Evolutionary conservation across 2,113 vertebrate genomes (phyloP), one percentile per base, ranked within the genome.

Genomic region (Poeciliopsis retropinna): DNA sequence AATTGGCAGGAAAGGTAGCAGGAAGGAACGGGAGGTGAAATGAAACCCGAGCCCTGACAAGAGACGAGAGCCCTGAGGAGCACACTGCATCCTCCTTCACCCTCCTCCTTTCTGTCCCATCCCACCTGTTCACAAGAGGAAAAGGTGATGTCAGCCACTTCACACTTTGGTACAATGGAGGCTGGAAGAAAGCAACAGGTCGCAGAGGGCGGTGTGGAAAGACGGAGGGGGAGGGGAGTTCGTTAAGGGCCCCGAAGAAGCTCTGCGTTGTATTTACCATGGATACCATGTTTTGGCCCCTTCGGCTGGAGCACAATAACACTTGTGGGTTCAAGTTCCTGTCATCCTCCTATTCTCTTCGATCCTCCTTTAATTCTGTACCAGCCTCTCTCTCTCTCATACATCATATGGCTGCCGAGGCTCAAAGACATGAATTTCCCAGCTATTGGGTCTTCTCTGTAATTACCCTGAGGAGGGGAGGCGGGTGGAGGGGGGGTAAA

Each of bases 381-480:
- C 68, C 78, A 77, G 65, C 82, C 78, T 79, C 80, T 34, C 78
- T 79, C 80, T 34, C 86, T 79, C 90, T 75, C 79, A 81, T 87
- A 74, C 86, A 85, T 88, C 84, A 89, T 90, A 85, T 76, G 84
- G 84, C 51, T 1, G 84, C 51, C 1, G 22, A 3, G 64, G 77
- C 89, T 92, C 88, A 91, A 92, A 93, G 89, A 92, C 91, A 88
- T 88, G 83, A 91, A 94, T 94, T 91, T 94, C 92, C 94, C 94
- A 92, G 93, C 91, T 94, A 94, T 95, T 94, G 92, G 94, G 91
- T 93, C 91, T 92, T 86, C 93, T 95, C 95, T 94, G 94, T 97
- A 96, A 96, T 96, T 96, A 95, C 95, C 90, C 94, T 85, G 89
- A 92, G 92, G 91, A 11, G 92, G 89, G 87, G 69, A 83, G 79